phyloP scores from a whole-genome alignment of 2,797 vertebrate genomes.

The Pangasius djambal region DNA sequence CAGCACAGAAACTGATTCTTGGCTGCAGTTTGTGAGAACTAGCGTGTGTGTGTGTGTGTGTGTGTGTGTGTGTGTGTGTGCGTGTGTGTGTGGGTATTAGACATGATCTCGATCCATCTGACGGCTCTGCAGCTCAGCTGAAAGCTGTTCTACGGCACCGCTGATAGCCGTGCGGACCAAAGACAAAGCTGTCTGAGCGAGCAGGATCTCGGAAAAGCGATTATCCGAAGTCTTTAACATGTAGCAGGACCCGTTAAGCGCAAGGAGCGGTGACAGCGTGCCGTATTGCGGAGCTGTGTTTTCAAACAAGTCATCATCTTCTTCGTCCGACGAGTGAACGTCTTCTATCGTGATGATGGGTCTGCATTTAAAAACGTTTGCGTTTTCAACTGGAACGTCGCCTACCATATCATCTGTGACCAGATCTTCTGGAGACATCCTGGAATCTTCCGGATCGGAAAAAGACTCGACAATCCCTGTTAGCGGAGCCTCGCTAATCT shows the following conservation, averaged over 20 bases:
- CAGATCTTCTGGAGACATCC: not conserved
- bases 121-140: constrained; percentile 49
- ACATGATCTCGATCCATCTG: constrained; percentile 41
- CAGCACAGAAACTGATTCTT: not conserved
- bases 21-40: not conserved
- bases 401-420: not conserved
- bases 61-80: not conserved
- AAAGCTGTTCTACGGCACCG: constrained; percentile 82
- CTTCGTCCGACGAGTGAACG: constrained; percentile 47
- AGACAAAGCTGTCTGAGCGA: constrained; percentile 79
- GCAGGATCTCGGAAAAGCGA: constrained; percentile 68
- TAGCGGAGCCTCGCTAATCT: not conserved
- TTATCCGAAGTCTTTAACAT: constrained; percentile 5
- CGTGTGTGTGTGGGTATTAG: constrained; percentile 7
- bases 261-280: constrained; percentile 1
- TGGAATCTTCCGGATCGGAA: not conserved
- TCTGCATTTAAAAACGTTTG: constrained; percentile 8
- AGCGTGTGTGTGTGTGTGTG: not conserved
- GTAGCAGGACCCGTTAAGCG: constrained; percentile 43
- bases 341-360: constrained; percentile 49
- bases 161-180: constrained; percentile 82
- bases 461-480: not conserved
- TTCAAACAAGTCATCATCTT: constrained; percentile 17
- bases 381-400: not conserved
- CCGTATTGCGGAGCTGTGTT: constrained; percentile 14